Conservation (phyloP, 1,140 invertebrate species). For the Lerema accius region DNA sequence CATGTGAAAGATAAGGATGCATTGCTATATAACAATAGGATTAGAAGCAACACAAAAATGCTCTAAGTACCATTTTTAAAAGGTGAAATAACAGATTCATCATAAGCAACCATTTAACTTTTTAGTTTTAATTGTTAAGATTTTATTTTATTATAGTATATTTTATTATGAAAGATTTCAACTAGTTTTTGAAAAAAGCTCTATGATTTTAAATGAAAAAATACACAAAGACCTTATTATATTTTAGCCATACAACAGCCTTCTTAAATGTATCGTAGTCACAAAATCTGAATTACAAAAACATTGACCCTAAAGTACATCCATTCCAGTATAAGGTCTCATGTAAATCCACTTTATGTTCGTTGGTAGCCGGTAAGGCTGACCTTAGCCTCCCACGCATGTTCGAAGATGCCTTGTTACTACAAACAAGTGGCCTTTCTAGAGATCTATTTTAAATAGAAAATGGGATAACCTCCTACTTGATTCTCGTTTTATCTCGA, state of each 20-base stretch:
- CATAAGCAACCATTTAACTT: no score
- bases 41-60: no score
- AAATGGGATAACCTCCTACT: conserved; percentile 29
- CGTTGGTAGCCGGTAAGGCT: conserved; percentile 19
- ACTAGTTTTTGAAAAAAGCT: no score
- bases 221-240: no score
- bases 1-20: conserved; percentile 10
- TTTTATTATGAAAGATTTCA: no score
- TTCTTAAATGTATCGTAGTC: conserved; percentile 8
- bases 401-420: conserved; percentile 35
- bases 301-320: conserved; percentile 17
- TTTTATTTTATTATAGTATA: no score
- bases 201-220: no score
- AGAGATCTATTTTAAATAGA: conserved; percentile 32
- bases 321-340: conserved; percentile 29
- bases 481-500: conserved; percentile 32
- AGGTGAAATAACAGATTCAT: no score
- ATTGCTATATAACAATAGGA: not conserved
- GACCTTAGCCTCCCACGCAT: conserved; percentile 37
- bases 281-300: conserved; percentile 21
- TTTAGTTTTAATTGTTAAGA: no score
- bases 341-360: conserved; percentile 30
- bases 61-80: no score
- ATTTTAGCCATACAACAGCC: not conserved
- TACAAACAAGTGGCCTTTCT: conserved; percentile 38